Conservation (phyloP, 2,797 vertebrate species). For the Oceanodroma leucorhoa region DNA sequence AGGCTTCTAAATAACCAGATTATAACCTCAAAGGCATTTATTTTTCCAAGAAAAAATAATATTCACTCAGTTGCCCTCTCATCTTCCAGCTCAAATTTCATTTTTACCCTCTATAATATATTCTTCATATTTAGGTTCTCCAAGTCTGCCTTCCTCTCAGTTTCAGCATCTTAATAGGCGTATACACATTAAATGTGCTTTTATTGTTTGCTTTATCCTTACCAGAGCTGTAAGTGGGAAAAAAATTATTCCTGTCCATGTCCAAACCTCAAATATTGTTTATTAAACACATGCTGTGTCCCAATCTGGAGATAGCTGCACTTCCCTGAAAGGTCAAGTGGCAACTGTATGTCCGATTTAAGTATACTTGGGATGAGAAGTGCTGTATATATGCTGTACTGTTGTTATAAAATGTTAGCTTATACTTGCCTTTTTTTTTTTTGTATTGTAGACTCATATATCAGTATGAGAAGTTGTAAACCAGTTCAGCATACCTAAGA, state of each 20-base stretch:
- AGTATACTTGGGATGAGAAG: background rate
- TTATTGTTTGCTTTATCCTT: background rate
- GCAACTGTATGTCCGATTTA: background rate
- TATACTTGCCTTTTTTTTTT: background rate
- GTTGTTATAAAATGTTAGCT: background rate
- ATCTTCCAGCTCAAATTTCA: background rate
- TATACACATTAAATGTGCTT: background rate
- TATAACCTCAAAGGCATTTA: background rate
- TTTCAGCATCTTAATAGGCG: background rate
- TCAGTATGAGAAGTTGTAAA: background rate
- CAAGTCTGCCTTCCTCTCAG: background rate
- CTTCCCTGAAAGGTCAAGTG: background rate
- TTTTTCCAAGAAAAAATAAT: background rate
- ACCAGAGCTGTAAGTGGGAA: background rate
- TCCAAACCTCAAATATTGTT: background rate
- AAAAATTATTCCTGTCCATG: background rate
- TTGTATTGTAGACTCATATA: background rate
- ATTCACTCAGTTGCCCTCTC: background rate
- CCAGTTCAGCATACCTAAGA: background rate
- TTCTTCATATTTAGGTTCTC: background rate
- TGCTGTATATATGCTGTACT: background rate
- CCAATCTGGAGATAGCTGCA: background rate
- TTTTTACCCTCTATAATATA: background rate
- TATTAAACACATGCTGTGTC: background rate
- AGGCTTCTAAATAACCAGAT: background rate